Percentiles rank a stretch among this genome's conserved stretches.
Conservation (phyloP, 1,140 invertebrate genomes). For the Bombus vancouverensis region DNA sequence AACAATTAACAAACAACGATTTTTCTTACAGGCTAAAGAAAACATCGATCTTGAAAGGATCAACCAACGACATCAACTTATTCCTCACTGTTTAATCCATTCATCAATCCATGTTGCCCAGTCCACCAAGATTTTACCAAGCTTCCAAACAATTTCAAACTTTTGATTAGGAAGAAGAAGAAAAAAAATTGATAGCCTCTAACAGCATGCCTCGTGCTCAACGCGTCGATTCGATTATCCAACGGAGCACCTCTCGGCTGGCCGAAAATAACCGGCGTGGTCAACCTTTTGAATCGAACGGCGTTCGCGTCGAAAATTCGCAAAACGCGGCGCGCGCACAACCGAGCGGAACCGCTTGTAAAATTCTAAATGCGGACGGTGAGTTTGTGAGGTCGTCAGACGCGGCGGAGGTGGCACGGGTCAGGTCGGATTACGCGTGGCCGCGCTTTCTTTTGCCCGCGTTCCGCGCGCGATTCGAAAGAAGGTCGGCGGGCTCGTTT, state of each 20-base stretch:
- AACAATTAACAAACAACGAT: no score
- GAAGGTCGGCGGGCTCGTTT: slow-evolving; percentile 57
- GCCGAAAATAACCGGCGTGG: slow-evolving; percentile 7
- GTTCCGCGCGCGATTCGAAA: slow-evolving; percentile 47
- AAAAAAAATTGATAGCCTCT: background rate
- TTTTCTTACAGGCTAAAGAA: no score
- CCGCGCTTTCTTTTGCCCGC: slow-evolving; percentile 26
- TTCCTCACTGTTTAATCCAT: no score
- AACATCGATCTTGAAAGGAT: no score
- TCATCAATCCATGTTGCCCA: background rate
- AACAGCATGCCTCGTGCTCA: background rate
- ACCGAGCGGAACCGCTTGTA: slow-evolving; percentile 14
- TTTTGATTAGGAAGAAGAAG: background rate
- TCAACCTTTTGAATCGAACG: slow-evolving; percentile 17
- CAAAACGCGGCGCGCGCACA: background rate
- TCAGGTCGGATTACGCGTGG: slow-evolving; percentile 51
- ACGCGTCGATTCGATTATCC: slow-evolving; percentile 18
- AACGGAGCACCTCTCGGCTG: slow-evolving; percentile 5
- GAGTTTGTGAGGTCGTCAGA: slow-evolving; percentile 14
- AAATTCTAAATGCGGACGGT: slow-evolving; percentile 44
- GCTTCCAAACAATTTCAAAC: background rate
- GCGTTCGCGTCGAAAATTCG: slow-evolving; percentile 23
- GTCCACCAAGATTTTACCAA: background rate
- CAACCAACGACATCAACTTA: no score
- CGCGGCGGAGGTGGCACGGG: slow-evolving; percentile 7